Conservation (phyloP, 2,888 invertebrate genomes). For the Dermolepida albohirtum region DNA sequence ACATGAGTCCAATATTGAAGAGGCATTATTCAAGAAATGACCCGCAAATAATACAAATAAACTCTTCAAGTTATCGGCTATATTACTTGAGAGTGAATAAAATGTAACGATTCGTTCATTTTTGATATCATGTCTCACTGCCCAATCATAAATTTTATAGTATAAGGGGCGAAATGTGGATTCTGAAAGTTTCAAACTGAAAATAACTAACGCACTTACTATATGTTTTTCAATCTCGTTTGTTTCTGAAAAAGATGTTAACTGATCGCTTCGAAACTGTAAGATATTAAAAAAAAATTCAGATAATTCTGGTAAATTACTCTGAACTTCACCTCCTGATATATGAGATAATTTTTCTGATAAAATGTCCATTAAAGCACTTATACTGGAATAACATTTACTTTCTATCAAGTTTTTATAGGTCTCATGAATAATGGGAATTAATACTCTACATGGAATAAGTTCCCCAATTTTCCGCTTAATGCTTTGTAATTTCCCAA, state of each 20-base stretch:
- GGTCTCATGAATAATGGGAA: slow-evolving; percentile 78
- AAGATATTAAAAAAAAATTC: slow-evolving; percentile 80
- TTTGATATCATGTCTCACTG: slow-evolving; percentile 71
- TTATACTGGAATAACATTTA: slow-evolving; percentile 72
- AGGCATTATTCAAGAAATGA: slow-evolving; percentile 85
- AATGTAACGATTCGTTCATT: slow-evolving; percentile 83
- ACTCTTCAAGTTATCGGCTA: slow-evolving; percentile 86
- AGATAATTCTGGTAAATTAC: slow-evolving; percentile 76
- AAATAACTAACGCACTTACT: slow-evolving; percentile 80
- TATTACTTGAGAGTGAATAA: slow-evolving; percentile 81
- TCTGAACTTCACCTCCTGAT: slow-evolving; percentile 72
- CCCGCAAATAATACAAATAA: slow-evolving; percentile 92
- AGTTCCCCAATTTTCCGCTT: slow-evolving; percentile 76
- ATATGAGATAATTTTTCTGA: slow-evolving; percentile 77
- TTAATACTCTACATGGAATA: slow-evolving; percentile 79
- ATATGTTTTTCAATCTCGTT: slow-evolving; percentile 78
- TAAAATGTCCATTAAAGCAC: slow-evolving; percentile 80
- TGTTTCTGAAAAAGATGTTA: slow-evolving; percentile 64
- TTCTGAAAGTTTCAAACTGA: slow-evolving; percentile 91
- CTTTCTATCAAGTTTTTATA: slow-evolving; percentile 73
- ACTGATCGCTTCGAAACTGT: slow-evolving; percentile 73
- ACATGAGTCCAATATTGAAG: slow-evolving; percentile 76
- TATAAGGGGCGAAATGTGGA: slow-evolving; percentile 90
- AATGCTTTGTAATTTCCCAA: slow-evolving; percentile 71
- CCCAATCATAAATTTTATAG: slow-evolving; percentile 90